Evolutionary conservation across 2,113 vertebrate genomes (phyloP).

Genomic region (Carettochelys insculpta): DNA sequence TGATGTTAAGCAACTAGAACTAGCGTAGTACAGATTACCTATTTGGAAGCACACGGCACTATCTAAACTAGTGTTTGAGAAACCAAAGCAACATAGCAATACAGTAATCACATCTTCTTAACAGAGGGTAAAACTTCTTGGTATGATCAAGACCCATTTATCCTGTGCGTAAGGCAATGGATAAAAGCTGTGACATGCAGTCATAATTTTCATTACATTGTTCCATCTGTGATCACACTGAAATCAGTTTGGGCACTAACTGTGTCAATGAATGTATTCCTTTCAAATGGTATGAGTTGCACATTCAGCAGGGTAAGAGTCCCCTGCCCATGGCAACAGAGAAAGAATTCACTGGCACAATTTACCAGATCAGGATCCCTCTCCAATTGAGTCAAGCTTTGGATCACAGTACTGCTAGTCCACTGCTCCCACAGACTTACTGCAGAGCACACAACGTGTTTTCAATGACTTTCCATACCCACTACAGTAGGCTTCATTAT

Average conservation of each 20-base stretch:
- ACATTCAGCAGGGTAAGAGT: background rate
- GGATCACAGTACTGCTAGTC: background rate
- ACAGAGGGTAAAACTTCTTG: conserved; percentile 12
- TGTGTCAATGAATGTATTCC: conserved; percentile 44
- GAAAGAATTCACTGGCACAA: background rate
- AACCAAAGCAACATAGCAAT: background rate
- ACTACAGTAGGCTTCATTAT: conserved; percentile 36
- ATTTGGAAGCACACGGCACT: too few relatives aligned
- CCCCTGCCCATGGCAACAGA: background rate
- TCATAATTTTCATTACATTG: conserved; percentile 26
- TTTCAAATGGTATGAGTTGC: background rate
- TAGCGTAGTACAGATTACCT: background rate
- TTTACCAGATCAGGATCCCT: background rate
- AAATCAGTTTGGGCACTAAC: background rate
- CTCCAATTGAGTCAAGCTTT: background rate
- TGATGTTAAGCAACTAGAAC: background rate
- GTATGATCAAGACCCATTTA: background rate
- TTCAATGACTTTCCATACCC: background rate
- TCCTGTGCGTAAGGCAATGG: background rate
- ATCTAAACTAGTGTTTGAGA: too few relatives aligned
- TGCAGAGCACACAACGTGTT: background rate
- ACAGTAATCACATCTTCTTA: background rate
- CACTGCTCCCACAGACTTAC: background rate
- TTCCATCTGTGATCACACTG: background rate
- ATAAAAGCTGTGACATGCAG: background rate